Conservation (phyloP, 2,113 vertebrate species). For the Ovis canadensis region DNA sequence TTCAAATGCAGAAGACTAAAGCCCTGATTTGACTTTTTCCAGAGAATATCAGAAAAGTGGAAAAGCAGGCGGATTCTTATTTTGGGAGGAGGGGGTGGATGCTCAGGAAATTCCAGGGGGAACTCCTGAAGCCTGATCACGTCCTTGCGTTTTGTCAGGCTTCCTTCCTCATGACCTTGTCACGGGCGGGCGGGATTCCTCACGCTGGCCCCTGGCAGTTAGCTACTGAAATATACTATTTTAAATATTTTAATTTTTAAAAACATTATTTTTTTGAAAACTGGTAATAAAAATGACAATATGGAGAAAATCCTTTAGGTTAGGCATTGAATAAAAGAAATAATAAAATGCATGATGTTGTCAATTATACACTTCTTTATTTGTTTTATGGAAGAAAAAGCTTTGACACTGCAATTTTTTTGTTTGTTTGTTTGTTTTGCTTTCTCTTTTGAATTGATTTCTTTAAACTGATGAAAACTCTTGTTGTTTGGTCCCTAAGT, state of each 20-base stretch:
- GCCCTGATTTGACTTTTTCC: too few species aligned
- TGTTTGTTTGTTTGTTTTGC: neutral
- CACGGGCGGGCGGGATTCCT: too few species aligned
- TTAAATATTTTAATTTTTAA: neutral
- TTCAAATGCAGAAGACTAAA: too few species aligned
- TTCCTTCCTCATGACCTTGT: too few species aligned
- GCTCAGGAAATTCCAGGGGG: too few species aligned
- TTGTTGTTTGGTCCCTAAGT: neutral
- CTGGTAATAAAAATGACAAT: neutral
- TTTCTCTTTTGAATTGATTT: neutral
- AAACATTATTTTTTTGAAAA: neutral
- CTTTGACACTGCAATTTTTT: neutral
- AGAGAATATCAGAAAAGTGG: too few species aligned
- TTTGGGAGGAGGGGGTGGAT: too few species aligned
- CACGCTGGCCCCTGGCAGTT: neutral
- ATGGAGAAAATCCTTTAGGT: neutral
- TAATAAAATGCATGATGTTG: neutral
- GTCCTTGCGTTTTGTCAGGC: too few species aligned
- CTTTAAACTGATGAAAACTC: neutral
- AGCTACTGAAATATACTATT: neutral
- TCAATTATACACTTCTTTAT: neutral
- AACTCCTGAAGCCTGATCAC: too few species aligned
- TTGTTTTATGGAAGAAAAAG: neutral
- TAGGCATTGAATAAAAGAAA: neutral
- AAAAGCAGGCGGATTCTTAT: too few species aligned